Evolutionary conservation across 2,888 invertebrate genomes (phyloP), one percentile per base, ranked within the genome.

Genomic region (Polydesmus complanatus): DNA sequence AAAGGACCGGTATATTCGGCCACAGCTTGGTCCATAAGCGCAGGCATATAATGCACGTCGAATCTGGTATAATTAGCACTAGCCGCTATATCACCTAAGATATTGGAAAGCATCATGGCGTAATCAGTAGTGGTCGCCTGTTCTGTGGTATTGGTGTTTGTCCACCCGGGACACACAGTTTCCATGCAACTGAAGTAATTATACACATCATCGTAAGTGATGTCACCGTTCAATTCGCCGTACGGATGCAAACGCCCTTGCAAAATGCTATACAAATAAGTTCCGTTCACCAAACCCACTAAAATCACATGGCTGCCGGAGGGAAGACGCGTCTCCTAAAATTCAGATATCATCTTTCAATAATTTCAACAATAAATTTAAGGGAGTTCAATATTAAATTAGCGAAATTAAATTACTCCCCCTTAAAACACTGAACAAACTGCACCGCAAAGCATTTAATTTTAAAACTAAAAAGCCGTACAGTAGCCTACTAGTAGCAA

Each of bases 151-250:
- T 60, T 56, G n/a, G 56, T 55, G 27, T 56, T 56, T 18, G 50
- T 50, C 56, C 56, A 60, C n/a, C 23, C 55, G n/a, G 55, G 54
- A 26, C 60, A 60, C 2, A 56, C 49, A 11, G 27, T 57, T 69
- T 76, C 70, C 69, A 78, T 70, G 64, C 78, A 78, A 60, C 73
- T 73, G 61, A 77, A 73, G 71, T 74, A 78, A 21, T 73, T 69
- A 66, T 78, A 78, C 59, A 77, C 65, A 58, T 75, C 69, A 48
- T 70, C 67, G 64, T 78, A 78, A n/a, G 70, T 73, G 60, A 78
- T 71, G 65, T 77, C 74, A 54, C 71, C 68, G 57, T 73, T 70
- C 21, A 75, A 63, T 54, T 70, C 68, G 61, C 75, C 75, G 51
- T 77, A 66, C 0, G 78, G 78, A 67, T 78, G 77, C 3, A 74